Evolutionary conservation across 2,113 vertebrate species (phyloP), one percentile per base, ranked within the genome.

Genomic region (Taurulus bubalis): DNA sequence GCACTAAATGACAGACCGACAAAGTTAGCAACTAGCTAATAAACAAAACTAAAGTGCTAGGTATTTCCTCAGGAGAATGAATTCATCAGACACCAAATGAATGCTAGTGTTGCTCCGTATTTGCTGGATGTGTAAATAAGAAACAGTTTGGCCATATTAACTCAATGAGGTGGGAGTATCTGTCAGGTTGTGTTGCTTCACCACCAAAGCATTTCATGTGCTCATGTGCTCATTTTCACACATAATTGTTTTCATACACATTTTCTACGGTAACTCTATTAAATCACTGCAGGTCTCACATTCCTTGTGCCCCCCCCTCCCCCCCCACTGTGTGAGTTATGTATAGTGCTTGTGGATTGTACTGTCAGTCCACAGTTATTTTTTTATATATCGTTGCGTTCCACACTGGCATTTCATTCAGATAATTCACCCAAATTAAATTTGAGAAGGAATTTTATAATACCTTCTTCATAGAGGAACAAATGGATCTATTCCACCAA

Each of bases 401-500:
- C 69, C 16, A 16, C 36, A 18, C 47, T 26, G 18, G 24, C 63
- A 30, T 55, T 82, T 77, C 51, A 67, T 79, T 75, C 68, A 59
- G 40, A 84, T 82, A 72, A 79, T 85, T 84, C 78, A 26, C 74
- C 69, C 68, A 77, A 83, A 87, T 82, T 45, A 79, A 59, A 55
- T 67, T 84, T 77, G 28, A 65, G 56, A 42, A 65, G 70, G 82
- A 85, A 90, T 89, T 86, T 74, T 65, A 75, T 77, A 76, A 84
- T 64, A 83, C 68, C 10, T 47, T 42, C 51, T 71, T 73, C 71
- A 55, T 28, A 73, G 85, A 66, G 78, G 82, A 87, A 80, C 78
- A 84, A 89, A 82, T 87, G 55, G 77, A 90, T 88, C 68, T 49
- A 53, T 85, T 88, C 77, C 89, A 85, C 65, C 40, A 67, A 77